Conservation (phyloP, 1,140 invertebrate genomes). For the Diabrotica virgifera region DNA sequence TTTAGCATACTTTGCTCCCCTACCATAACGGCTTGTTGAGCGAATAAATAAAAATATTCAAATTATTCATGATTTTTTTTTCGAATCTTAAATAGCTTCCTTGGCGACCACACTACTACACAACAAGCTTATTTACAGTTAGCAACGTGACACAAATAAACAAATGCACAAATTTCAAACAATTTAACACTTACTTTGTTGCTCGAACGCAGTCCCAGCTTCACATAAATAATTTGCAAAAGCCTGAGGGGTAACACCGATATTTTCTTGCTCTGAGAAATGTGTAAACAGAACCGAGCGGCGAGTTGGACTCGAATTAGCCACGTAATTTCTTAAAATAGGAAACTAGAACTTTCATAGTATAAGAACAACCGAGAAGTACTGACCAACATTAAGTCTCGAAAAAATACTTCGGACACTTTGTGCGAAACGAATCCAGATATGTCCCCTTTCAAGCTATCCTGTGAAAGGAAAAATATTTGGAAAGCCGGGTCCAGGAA, state of each 20-base stretch:
- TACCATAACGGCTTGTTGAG: too few species aligned
- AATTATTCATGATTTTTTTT: too few species aligned
- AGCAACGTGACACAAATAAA: neutral
- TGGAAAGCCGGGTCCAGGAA: too few species aligned
- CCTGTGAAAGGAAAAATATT: too few species aligned
- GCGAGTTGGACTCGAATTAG: slow-evolving; percentile 6
- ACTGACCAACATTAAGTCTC: too few species aligned
- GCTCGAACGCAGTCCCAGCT: slow-evolving; percentile 2
- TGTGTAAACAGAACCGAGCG: neutral
- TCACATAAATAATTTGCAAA: neutral
- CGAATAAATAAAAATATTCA: too few species aligned
- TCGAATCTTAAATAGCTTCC: neutral
- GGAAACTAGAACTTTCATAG: too few species aligned
- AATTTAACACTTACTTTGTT: slow-evolving; percentile 19
- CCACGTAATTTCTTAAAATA: slow-evolving; percentile 14
- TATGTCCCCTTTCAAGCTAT: too few species aligned
- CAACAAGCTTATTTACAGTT: neutral
- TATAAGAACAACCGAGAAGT: too few species aligned
- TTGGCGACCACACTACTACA: neutral
- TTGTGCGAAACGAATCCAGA: too few species aligned
- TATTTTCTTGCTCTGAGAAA: slow-evolving; percentile 6
- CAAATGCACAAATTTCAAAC: neutral
- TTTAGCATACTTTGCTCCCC: too few species aligned
- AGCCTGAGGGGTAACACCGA: neutral
- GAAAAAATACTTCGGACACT: too few species aligned